A percentile compares a stretch with the other conserved stretches of the same genome.
These are phyloP conservation scores for Holothuria leucospilota DNA, from an alignment of 53 echinoderm and acorn worm species.

Conservation along the genomic window DNA sequence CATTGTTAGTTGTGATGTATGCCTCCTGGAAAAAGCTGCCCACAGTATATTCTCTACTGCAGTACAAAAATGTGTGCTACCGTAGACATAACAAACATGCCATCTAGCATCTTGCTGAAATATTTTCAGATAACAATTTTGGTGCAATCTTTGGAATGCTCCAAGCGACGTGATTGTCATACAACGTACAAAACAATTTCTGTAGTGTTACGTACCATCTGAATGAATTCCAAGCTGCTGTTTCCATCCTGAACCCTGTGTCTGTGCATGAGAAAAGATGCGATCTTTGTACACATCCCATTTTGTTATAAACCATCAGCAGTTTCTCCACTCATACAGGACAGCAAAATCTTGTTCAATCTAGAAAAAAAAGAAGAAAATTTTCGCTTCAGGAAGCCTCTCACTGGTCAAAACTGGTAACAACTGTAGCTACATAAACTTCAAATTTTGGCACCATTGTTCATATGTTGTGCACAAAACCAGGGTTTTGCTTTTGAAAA, in stretches of 20 bases:
- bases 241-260: conserved; percentile 13
- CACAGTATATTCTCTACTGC: neutral
- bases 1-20: no score
- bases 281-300: neutral
- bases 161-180: neutral
- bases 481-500: no score
- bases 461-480: neutral
- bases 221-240: conserved; percentile 20
- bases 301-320: conserved; percentile 12
- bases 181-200: neutral
- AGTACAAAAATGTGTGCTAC: no score
- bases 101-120: no score
- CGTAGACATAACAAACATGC: no score
- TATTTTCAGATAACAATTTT: no score
- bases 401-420: no score
- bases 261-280: neutral
- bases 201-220: conserved; percentile 25
- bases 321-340: conserved; percentile 16
- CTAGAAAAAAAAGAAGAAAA: conserved; percentile 17
- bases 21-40: no score
- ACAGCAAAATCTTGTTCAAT: conserved; percentile 34
- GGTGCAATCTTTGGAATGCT: neutral
- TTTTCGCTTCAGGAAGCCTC: neutral
- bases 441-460: neutral
- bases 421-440: no score